Evolutionary conservation across 2,888 invertebrate genomes (phyloP), one percentile per base, ranked within the genome.

Genomic region (Andrena bicolor): DNA sequence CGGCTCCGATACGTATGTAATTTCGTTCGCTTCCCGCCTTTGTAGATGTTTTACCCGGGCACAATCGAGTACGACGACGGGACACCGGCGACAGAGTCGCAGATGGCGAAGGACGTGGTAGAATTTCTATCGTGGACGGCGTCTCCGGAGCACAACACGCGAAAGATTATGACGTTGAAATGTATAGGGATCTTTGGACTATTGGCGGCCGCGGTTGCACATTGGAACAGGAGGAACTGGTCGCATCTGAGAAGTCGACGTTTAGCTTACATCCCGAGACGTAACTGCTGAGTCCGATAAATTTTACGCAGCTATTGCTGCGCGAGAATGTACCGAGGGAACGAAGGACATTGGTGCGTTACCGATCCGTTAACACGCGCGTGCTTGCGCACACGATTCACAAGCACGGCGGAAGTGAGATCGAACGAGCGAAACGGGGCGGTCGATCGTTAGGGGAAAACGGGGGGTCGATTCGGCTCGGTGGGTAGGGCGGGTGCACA

Each of bases 21-120:
- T 5, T 5, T 16, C 41, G 1, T 30, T 20, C 5, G n/a, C 2
- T 53, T 53, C 2, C 16, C 30, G 6, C 2, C 4, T 28, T 32
- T 2, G 20, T 30, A 91, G 92, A 85, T 90, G 84, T 23, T 92
- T 6, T 82, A 72, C 56, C 85, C 88, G 1, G 91, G 88, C 1
- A 95, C 96, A 28, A 95, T 97, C 64, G 98, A 98, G 92, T 98
- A 96, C 94, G 93, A 94, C 28, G 98, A 98, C 94, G 99, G 99
- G 86, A 99, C 99, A 56, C 97, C 98, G 70, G 97, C 99, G 65
- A 97, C 98, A 60, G 96, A 97, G 87, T 98, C 98, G 92, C 99
- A 99, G 95, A 95, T 99, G 93, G 98, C 99, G 70, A 99, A 99
- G 95, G 99, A 99, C 94, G 97, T 99, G 35, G 94, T 96, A 41